Base-by-base conservation (phyloP, 1,140 invertebrate species). In the Babylonia areolata region DNA sequence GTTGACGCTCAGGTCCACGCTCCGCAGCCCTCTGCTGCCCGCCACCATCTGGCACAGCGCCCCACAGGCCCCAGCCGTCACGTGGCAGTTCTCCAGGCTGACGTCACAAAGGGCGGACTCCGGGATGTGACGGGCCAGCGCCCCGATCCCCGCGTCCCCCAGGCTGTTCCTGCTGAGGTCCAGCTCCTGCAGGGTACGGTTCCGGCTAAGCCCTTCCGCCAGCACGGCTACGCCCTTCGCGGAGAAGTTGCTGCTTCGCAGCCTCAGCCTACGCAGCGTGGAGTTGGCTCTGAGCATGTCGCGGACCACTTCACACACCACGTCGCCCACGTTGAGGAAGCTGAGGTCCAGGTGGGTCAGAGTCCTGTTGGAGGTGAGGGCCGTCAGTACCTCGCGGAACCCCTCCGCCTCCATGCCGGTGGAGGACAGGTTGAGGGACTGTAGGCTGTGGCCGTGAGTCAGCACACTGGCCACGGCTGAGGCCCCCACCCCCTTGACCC, bases 21-120 rank as follows among this genome's bases (percentile, higher is more conserved):
- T 85, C 28, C 86, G 78, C 28, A 94, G 87, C 28, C 90, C 89
- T 71, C 90, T 93, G 85, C 93, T 93, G 12, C 88, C 89, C 23
- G 89, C 73, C 33, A 94, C 86, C 15, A 93, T 85, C 81, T 93
- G 90, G n/a, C 91, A 89, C 37, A 94, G 77, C 35, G 88, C 82
- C 0, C 89, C 87, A 85, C 90, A 92, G 11, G 91, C 92, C 23
- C 54, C 82, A 11, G 87, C 80, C 12, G 92, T 92, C 11, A 94
- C 88, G n/a, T 91, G 91, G 88, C 93, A 94, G 83, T 93, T 93
- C 86, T 94, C 93, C 15, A 94, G 85, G 87, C 91, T 92, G 3
- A 94, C 37, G 15, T 93, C 92, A 33, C 87, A 85, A 28, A 93
- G 79, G 23, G 85, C 71, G 2, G 90, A 89, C 20, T 92, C 89